Conservation (phyloP, 2,888 invertebrate species). For the Ectobius pallidus region DNA sequence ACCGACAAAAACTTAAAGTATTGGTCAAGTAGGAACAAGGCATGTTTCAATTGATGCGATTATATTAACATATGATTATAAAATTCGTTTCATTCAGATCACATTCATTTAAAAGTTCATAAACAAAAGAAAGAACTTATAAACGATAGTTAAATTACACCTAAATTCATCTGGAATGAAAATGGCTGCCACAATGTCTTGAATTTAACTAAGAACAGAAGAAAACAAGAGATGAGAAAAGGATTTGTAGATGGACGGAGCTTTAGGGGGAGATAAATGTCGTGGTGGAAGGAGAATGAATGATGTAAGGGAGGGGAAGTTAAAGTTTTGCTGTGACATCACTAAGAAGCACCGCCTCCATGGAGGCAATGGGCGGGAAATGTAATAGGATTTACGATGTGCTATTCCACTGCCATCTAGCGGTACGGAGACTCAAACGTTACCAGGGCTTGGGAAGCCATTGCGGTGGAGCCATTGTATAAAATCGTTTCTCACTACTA, state of each 20-base stretch:
- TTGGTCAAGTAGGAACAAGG: too few species aligned
- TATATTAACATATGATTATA: neutral
- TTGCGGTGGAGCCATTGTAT: constrained; percentile 39
- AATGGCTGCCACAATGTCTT: constrained; percentile 12
- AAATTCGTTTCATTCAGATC: constrained; percentile 23
- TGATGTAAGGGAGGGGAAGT: constrained; percentile 18
- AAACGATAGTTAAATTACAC: constrained; percentile 26
- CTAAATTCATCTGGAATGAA: constrained; percentile 25
- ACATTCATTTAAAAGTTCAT: constrained; percentile 17
- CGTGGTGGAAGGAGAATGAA: constrained; percentile 7
- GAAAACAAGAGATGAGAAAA: constrained; percentile 21
- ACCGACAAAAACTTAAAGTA: too few species aligned
- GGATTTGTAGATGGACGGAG: constrained; percentile 28
- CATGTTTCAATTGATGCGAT: constrained; percentile 20
- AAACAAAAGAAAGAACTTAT: constrained; percentile 15
- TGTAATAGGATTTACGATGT: constrained; percentile 54
- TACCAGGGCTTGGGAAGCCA: constrained; percentile 36
- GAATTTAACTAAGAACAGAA: constrained; percentile 7
- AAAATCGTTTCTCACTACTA: constrained; percentile 23
- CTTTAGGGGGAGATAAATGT: constrained; percentile 27
- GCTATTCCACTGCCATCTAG: constrained; percentile 55
- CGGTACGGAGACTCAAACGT: constrained; percentile 37
- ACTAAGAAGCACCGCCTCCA: constrained; percentile 60
- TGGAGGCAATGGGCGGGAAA: constrained; percentile 64
- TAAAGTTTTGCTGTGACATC: constrained; percentile 30